Percentiles rank a stretch among this genome's conserved stretches.
phyloP scores from a whole-genome alignment of 2,113 vertebrate species.

The Scalopus aquaticus region DNA sequence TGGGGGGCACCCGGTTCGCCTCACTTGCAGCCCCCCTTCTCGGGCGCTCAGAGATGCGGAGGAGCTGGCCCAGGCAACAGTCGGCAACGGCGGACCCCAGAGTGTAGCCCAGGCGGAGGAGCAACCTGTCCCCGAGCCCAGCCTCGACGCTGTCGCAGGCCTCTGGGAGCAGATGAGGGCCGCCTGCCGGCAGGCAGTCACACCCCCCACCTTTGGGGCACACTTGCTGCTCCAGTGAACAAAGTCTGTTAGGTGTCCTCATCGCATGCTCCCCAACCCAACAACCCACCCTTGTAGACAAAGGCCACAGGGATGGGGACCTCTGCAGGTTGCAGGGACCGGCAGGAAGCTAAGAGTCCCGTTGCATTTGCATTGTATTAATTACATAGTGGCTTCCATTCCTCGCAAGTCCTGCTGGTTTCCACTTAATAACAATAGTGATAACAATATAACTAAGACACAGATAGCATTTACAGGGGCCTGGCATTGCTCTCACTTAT shows the following conservation, averaged over 20 bases:
- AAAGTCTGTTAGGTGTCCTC: background rate
- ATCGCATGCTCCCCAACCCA: background rate
- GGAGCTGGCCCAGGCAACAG: background rate
- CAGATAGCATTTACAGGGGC: fast-evolving
- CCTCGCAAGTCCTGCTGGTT: background rate
- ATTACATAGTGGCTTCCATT: background rate
- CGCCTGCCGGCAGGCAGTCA: fast-evolving
- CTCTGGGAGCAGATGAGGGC: background rate
- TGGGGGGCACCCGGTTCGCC: background rate
- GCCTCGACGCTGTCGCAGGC: background rate
- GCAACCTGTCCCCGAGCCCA: background rate
- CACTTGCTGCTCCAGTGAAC: background rate
- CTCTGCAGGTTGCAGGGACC: background rate
- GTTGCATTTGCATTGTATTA: background rate
- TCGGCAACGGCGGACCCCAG: background rate
- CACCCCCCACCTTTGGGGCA: background rate
- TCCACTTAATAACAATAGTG: background rate
- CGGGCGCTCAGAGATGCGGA: background rate
- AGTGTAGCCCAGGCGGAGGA: fast-evolving
- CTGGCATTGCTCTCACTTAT: background rate
- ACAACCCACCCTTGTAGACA: background rate
- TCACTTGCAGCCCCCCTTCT: background rate
- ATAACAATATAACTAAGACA: background rate
- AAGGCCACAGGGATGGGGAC: background rate
- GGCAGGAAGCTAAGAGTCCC: background rate